Base-by-base conservation (phyloP, 2,888 invertebrate species). In the Abrostola triplasia region DNA sequence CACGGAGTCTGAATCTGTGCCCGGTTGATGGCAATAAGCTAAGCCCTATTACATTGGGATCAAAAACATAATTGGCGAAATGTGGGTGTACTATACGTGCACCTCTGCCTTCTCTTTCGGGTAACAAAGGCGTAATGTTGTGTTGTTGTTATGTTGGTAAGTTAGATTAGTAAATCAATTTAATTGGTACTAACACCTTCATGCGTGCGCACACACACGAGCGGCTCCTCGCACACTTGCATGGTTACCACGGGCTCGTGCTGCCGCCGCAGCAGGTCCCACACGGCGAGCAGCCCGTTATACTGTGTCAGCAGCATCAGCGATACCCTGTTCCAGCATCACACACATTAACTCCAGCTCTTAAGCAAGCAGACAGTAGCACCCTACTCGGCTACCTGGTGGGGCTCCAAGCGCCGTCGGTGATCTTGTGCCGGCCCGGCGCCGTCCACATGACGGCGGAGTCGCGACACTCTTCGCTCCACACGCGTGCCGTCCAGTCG, bases 391-490 rank as follows among this genome's bases (percentile, higher is more conserved):
- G 24, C 24, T 41, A 96, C 96, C 96, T 95, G 0, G 97, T 96
- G 36, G 97, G 97, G 86, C 98, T 98, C 98, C 98, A 98, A 44
- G 96, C 96, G 2, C 97, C 98, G 81, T 96, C 96, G 0, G 97
- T 97, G 65, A 98, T 83, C 85, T 95, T 94, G 7, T 96, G 95
- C 13, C 95, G 95, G 77, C 95, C 95, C 77, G 95, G 95, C 80
- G 96, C 95, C 10, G 98, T 98, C 98, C 98, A 98, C 87, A 98
- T 96, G 51, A 99, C 97, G 7, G 98, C 96, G 50, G 98, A 98
- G 87, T 99, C 99, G 66, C 96, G 96, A 85, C 98, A 98, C 85
- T 99, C 99, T 90, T 99, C 99, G 5, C 98, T 98, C 98, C 98
- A 99, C 77, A 99, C 97, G 77, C 97, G 95, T 0, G 98, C 97